These are phyloP conservation scores for Epinotia nisella DNA, from an alignment of 2,888 invertebrate genomes.

Conservation along the genomic window DNA sequence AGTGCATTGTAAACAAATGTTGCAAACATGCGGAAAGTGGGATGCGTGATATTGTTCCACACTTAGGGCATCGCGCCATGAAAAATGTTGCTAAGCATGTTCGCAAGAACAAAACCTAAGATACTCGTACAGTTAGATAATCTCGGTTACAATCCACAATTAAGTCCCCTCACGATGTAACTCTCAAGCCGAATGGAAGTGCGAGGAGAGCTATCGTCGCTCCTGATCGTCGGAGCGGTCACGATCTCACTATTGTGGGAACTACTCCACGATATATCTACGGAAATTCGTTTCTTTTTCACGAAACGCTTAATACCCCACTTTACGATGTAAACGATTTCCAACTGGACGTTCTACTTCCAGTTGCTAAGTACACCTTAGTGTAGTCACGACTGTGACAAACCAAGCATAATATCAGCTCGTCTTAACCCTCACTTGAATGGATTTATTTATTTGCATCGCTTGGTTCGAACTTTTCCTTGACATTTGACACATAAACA, in stretches of 20 bases:
- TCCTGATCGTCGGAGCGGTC: conserved; percentile 72
- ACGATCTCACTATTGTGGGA: conserved; percentile 77
- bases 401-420: conserved; percentile 35
- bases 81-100: not conserved
- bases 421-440: conserved; percentile 27
- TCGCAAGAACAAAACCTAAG: conserved; percentile 45
- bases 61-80: no score
- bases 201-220: conserved; percentile 68
- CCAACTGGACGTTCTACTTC: conserved; percentile 35
- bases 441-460: conserved; percentile 16
- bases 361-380: conserved; percentile 13
- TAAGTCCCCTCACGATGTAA: conserved; percentile 69
- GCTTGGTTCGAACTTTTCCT: conserved; percentile 17
- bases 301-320: conserved; percentile 45
- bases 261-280: conserved; percentile 60
- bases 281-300: conserved; percentile 54
- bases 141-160: conserved; percentile 68
- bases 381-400: conserved; percentile 37
- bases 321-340: conserved; percentile 30
- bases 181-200: conserved; percentile 59
- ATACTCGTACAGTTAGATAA: conserved; percentile 60
- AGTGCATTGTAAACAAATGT: no score
- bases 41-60: no score
- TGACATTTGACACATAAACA: conserved; percentile 31
- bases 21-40: no score